phyloP scores from a whole-genome alignment of 1,140 invertebrate species.

The Ceratina calcarata region DNA sequence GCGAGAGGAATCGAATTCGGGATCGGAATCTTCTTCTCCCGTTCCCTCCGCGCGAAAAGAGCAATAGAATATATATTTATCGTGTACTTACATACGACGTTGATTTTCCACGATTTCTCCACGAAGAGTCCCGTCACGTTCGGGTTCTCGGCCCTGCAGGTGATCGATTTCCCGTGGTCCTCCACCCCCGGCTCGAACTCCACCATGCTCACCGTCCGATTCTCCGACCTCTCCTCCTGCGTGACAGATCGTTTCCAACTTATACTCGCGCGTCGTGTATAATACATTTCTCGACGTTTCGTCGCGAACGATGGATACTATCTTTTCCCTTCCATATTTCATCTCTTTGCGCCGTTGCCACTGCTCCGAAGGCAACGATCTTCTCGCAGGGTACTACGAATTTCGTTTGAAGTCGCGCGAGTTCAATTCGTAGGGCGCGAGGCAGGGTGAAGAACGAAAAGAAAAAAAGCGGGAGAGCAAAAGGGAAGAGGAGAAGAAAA shows the following conservation, averaged over 20 bases:
- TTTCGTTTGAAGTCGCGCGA: conserved; percentile 10
- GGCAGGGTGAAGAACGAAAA: not conserved
- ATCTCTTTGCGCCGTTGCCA: not conserved
- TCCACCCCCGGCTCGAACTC: conserved; percentile 87
- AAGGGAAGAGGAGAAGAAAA: conserved; percentile 23
- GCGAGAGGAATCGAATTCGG: conserved; percentile 1
- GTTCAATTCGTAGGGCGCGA: conserved; percentile 45
- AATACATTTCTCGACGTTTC: not conserved
- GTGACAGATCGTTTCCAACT: conserved; percentile 40
- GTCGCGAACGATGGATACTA: not conserved
- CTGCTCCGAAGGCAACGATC: conserved; percentile 39
- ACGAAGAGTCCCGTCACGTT: conserved; percentile 89
- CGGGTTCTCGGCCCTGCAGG: conserved; percentile 89
- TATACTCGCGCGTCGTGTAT: not conserved
- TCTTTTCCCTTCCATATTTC: not conserved
- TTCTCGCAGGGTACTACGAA: conserved; percentile 11
- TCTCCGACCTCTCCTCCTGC: conserved; percentile 90
- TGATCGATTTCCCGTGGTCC: conserved; percentile 86
- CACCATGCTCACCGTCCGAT: conserved; percentile 91
- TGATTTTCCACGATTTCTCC: conserved; percentile 91
- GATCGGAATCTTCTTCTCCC: too few species aligned
- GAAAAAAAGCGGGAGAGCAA: not conserved
- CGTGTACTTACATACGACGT: conserved; percentile 91
- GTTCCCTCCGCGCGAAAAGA: not conserved
- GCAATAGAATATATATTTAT: conserved; percentile 41